Evolutionary conservation across 2,888 invertebrate species (phyloP).

Genomic region (Cephonodes hylas): DNA sequence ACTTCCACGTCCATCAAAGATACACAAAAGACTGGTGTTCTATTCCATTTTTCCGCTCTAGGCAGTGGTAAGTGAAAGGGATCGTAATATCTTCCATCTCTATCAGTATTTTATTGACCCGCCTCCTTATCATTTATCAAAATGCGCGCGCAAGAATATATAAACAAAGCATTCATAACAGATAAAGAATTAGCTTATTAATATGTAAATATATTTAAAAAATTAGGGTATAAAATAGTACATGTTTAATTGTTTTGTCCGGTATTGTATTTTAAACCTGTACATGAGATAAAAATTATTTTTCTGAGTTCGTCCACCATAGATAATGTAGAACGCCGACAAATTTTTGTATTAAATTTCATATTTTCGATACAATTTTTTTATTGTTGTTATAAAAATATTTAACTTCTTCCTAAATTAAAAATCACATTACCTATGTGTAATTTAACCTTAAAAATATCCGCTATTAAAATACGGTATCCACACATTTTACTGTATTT

Average conservation of each 20-base stretch:
- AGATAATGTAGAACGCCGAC: background rate
- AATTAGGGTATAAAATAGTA: background rate
- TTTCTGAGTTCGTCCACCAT: background rate
- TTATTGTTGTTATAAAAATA: too few relatives aligned
- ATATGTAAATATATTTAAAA: background rate
- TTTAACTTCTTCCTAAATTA: too few relatives aligned
- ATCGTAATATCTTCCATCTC: slow-evolving; percentile 46
- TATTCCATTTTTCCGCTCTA: slow-evolving; percentile 29
- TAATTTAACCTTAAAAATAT: too few relatives aligned
- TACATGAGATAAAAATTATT: background rate
- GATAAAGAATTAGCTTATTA: background rate
- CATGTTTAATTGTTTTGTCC: too few relatives aligned
- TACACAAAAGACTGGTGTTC: slow-evolving; percentile 57
- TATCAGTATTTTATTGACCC: slow-evolving; percentile 57
- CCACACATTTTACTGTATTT: too few relatives aligned
- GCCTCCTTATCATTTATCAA: slow-evolving; percentile 46
- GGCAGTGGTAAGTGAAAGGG: slow-evolving; percentile 32
- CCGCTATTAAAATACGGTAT: too few relatives aligned
- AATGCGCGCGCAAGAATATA: slow-evolving; percentile 48
- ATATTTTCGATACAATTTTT: background rate
- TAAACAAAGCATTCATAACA: slow-evolving; percentile 14
- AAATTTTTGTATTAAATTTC: background rate
- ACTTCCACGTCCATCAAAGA: slow-evolving; percentile 46
- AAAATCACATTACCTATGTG: too few relatives aligned
- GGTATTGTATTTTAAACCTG: background rate